These are phyloP conservation scores for Drosophila littoralis DNA, from an alignment of 1,140 invertebrate genomes.

Conservation along the genomic window DNA sequence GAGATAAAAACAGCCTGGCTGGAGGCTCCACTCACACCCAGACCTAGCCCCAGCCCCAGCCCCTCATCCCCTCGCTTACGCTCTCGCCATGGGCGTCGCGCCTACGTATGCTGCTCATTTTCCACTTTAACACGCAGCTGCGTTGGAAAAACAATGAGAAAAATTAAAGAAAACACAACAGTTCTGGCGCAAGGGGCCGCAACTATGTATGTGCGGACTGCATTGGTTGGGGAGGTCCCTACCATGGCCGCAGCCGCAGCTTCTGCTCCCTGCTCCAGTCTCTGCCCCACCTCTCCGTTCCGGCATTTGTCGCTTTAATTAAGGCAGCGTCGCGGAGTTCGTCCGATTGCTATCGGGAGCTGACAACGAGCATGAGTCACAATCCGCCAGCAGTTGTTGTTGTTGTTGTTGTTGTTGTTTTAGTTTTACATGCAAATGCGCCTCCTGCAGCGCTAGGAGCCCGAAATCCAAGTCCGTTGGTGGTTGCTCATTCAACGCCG, in stretches of 20 bases:
- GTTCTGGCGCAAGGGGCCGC: neutral
- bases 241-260: neutral
- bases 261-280: neutral
- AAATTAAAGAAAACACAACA: conserved; percentile 44
- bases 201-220: neutral
- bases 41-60: neutral
- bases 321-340: conserved; percentile 51
- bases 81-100: conserved; percentile 1
- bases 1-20: conserved; percentile 13
- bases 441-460: conserved; percentile 60
- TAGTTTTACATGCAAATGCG: conserved; percentile 59
- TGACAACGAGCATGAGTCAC: conserved; percentile 35
- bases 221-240: conserved; percentile 39
- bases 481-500: conserved; percentile 31
- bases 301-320: conserved; percentile 65
- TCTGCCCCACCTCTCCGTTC: neutral
- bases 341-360: conserved; percentile 30
- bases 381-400: conserved; percentile 9
- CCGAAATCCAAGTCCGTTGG: conserved; percentile 38
- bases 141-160: conserved; percentile 46
- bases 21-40: conserved; percentile 10
- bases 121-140: conserved; percentile 64
- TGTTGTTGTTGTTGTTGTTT: conserved; percentile 5
- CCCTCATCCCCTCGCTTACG: neutral
- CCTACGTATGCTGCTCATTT: conserved; percentile 48